These are phyloP conservation scores for Stenopsyche tienmushanensis DNA, from an alignment of 1,140 invertebrate species.

Conservation along the genomic window DNA sequence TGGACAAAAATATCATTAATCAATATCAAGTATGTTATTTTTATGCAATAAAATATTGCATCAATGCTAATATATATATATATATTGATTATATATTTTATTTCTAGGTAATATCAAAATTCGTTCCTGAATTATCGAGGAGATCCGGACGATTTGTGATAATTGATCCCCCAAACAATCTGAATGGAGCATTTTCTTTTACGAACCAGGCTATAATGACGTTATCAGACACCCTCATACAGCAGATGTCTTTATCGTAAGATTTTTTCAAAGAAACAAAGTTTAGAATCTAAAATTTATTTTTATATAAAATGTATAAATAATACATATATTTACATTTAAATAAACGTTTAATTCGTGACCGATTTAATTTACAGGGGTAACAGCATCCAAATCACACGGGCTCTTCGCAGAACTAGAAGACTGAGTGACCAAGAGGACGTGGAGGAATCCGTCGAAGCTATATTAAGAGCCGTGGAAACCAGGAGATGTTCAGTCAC, in stretches of 20 bases:
- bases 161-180: conserved; percentile 4
- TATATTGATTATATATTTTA: neutral
- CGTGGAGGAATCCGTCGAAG: conserved; percentile 25
- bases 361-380: conserved; percentile 26
- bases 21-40: conserved; percentile 32
- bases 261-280: neutral
- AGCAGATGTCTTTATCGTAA: conserved; percentile 21
- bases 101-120: conserved; percentile 35
- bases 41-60: neutral
- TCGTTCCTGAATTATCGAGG: conserved; percentile 28
- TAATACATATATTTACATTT: no score
- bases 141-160: conserved; percentile 30
- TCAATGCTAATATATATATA: neutral
- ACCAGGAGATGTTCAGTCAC: conserved; percentile 26
- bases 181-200: conserved; percentile 17
- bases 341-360: no score
- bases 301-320: no score
- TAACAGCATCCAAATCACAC: conserved; percentile 19
- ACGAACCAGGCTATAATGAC: conserved; percentile 22
- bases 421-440: conserved; percentile 25
- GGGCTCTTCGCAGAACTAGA: conserved; percentile 17
- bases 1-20: conserved; percentile 29
- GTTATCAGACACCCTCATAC: conserved; percentile 32
- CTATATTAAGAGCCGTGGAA: conserved; percentile 35
- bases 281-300: no score